Evolutionary conservation across 2,113 vertebrate species (phyloP), one percentile per base, ranked within the genome.

Genomic region (Stomatorhinus ivindoensis): DNA sequence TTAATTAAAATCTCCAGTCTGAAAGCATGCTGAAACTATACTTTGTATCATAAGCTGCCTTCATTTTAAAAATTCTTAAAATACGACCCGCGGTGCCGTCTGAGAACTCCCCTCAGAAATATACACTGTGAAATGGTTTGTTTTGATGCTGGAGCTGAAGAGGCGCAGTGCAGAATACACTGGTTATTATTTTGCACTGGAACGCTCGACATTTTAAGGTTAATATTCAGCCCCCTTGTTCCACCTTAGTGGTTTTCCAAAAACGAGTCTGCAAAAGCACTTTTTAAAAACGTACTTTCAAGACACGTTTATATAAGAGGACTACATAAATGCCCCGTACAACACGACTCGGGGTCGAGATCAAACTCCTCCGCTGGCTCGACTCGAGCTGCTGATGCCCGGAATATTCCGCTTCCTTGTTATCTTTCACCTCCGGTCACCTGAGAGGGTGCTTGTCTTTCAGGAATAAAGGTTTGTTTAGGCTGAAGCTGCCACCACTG

Each of bases 271-370:
- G 48, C 31, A 39, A 51, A 89, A 42, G 17, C 69, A 39, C 88
- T 89, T 89, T 89, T 42, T 89, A 83, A n/a, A 89, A 42, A 89
- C 47, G 55, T 17, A 89, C 88, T 88, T 89, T 83, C 39, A 76
- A 89, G 76, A 82, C 69, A 53, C 44, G 73, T 89, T 89, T 89
- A 89, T 61, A 19, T 85, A 85, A 85, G 31, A 85, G 76, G 35
- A 48, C 88, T 84, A 42, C 47, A 82, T 88, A 80, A 82, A 85
- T 35, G 88, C 47, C 82, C 50, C 53, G 19, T 85, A 61, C n/a
- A 31, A 61, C 51, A 89, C 42, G 39, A 61, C 24, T 84, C 50
- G 9, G 19, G 24, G 35, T 80, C 17, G 35, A 85, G 80, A 89
- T 89, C 88, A 85, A 55, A 89, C 88, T 89, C 80, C 88, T 89